Conservation (phyloP, 2,888 invertebrate genomes). For the Agrochola lychnidis region DNA sequence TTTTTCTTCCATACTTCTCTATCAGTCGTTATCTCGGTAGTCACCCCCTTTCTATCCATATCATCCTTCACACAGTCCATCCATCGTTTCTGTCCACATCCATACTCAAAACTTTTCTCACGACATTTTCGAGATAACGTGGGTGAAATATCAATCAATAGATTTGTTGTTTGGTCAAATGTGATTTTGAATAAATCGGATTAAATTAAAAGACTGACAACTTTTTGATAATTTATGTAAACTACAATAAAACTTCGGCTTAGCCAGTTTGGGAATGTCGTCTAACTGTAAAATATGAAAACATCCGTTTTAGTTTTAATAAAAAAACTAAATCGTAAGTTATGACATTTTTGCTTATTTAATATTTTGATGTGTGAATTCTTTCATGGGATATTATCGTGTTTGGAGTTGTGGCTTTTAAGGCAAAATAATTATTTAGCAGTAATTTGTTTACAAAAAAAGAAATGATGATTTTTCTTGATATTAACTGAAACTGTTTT, state of each 20-base stretch:
- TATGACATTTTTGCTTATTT: conserved; percentile 4
- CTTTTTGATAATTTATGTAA: neutral
- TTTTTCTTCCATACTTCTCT: too few species aligned
- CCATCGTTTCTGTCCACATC: too few species aligned
- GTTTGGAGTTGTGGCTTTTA: neutral
- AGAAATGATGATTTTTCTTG: neutral
- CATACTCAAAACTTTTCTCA: too few species aligned
- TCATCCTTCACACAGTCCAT: too few species aligned
- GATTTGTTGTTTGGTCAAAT: neutral
- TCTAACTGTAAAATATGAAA: neutral
- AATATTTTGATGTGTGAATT: conserved; percentile 8
- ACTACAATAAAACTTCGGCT: neutral
- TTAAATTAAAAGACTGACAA: neutral
- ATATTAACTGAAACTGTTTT: neutral
- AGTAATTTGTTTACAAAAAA: neutral
- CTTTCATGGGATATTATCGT: neutral
- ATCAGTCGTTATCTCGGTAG: too few species aligned
- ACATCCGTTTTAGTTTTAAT: neutral
- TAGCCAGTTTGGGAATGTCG: neutral
- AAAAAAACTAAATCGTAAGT: neutral
- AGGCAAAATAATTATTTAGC: neutral
- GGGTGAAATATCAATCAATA: neutral
- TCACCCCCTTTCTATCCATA: too few species aligned
- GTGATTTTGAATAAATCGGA: neutral
- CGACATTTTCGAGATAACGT: neutral